Percentiles rank a stretch among this genome's conserved stretches.
Evolutionary conservation across 2,113 vertebrate genomes (phyloP).

Genomic region (Aix galericulata): DNA sequence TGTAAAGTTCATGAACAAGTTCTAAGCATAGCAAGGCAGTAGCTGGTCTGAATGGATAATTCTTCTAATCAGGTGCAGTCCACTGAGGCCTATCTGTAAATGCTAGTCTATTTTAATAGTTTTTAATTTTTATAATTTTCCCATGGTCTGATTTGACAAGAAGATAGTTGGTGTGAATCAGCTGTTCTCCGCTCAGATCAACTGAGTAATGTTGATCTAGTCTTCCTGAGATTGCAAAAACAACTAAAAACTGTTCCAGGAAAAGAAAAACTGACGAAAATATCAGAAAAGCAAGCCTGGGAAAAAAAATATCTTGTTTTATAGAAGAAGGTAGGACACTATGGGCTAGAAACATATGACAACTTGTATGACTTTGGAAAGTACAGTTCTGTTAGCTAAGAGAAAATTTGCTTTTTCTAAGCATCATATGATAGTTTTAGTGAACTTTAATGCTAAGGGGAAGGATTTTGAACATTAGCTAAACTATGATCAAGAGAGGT

Average conservation of each 20-base stretch:
- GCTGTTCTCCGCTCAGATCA: background rate
- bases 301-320: background rate
- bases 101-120: background rate
- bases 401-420: background rate
- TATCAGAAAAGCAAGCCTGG: background rate
- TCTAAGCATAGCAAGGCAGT: background rate
- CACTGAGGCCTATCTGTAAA: background rate
- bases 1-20: background rate
- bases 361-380: background rate
- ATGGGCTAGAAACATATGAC: background rate
- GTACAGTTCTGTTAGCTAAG: background rate
- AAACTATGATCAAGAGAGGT: background rate
- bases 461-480: background rate
- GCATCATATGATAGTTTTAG: background rate
- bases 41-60: background rate
- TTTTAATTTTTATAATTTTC: background rate
- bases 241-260: background rate
- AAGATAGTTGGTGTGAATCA: background rate
- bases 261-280: background rate
- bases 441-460: background rate
- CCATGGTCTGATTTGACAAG: background rate
- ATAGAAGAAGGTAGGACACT: background rate
- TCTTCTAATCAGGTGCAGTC: background rate
- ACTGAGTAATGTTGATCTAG: background rate
- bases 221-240: background rate